phyloP scores from a whole-genome alignment of 2,113 vertebrate species.

The Mirounga angustirostris region DNA sequence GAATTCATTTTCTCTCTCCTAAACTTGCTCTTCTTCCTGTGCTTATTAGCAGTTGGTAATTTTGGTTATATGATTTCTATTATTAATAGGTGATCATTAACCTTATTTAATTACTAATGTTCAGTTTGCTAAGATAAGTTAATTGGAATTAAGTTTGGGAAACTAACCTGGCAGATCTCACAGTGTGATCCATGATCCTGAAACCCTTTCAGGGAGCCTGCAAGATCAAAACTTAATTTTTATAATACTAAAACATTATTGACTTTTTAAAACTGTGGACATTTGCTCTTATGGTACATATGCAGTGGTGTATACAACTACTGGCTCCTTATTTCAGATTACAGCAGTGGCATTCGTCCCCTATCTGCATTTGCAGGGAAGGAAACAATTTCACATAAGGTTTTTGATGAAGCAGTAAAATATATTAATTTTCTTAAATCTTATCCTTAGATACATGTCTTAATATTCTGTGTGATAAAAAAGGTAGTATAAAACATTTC shows the following conservation, averaged over 20 bases:
- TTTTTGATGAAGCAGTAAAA: slow-evolving; percentile 17
- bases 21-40: background rate
- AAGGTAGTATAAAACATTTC: slow-evolving; percentile 10
- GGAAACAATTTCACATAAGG: slow-evolving; percentile 1
- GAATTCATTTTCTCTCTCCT: background rate
- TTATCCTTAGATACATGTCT: background rate
- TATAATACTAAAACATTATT: slow-evolving; percentile 1
- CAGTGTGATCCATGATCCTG: background rate
- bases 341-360: background rate
- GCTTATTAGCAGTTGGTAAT: background rate
- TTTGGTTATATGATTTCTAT: background rate
- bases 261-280: background rate
- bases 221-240: slow-evolving; percentile 36
- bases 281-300: background rate
- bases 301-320: background rate
- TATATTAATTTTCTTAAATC: slow-evolving; percentile 23
- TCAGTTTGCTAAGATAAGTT: slow-evolving; percentile 18
- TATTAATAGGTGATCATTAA: slow-evolving; percentile 23
- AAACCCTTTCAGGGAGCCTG: background rate
- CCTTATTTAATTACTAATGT: background rate
- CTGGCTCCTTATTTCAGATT: background rate
- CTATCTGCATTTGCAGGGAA: background rate
- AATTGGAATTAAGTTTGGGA: slow-evolving; percentile 15
- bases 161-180: background rate
- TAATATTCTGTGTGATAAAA: slow-evolving; percentile 3